phyloP scores from a whole-genome alignment of 2,888 invertebrate species.

The Asteroscopus sphinx region DNA sequence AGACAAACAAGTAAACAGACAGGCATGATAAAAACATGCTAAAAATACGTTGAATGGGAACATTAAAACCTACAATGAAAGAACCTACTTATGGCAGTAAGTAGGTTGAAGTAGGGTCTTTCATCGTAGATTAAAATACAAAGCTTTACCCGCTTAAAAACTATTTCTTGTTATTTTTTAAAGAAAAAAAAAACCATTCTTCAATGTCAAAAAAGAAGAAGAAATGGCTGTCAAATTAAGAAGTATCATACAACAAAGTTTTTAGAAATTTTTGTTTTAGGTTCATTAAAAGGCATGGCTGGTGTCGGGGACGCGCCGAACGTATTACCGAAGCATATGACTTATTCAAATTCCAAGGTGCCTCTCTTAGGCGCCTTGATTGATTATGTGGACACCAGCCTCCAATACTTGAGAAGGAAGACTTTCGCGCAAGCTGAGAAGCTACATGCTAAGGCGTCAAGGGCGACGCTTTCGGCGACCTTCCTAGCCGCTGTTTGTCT shows the following conservation, averaged over 20 bases:
- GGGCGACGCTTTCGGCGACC: conserved; percentile 69
- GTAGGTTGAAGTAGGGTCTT: too few relatives aligned
- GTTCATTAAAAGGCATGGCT: conserved; percentile 55
- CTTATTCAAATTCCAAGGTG: conserved; percentile 74
- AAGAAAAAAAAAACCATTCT: neutral
- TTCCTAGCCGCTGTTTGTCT: conserved; percentile 77
- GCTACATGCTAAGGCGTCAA: conserved; percentile 66
- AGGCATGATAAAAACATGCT: too few relatives aligned
- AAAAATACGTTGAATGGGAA: too few relatives aligned
- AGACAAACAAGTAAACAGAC: too few relatives aligned
- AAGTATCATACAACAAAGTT: conserved; percentile 39
- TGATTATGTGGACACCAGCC: conserved; percentile 78
- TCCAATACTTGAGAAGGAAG: conserved; percentile 70
- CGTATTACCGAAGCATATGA: conserved; percentile 68
- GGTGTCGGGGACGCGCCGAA: conserved; percentile 58
- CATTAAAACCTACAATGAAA: too few relatives aligned
- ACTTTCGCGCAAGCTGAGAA: conserved; percentile 73
- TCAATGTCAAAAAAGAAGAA: conserved; percentile 8
- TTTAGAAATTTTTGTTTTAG: conserved; percentile 38
- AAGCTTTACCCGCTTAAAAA: conserved; percentile 54
- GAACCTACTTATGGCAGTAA: too few relatives aligned
- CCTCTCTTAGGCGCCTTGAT: conserved; percentile 79
- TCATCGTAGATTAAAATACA: too few relatives aligned
- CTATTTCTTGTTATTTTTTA: conserved; percentile 5
- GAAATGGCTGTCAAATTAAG: conserved; percentile 53